Evolutionary conservation across 2,888 invertebrate genomes (phyloP).

Genomic region (Tinea semifulvella): DNA sequence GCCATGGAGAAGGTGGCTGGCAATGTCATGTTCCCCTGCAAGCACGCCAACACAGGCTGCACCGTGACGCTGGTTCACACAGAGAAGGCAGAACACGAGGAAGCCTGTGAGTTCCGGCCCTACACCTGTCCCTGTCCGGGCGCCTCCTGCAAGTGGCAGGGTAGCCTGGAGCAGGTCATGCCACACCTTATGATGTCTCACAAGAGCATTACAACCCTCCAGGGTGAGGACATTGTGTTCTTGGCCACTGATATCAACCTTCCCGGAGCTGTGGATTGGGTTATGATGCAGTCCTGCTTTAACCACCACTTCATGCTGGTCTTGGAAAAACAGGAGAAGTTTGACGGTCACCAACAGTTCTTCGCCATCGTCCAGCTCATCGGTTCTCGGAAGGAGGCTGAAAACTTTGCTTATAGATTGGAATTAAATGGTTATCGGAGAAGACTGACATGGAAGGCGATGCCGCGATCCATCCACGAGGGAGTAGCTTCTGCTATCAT

Average conservation of each 20-base stretch:
- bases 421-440: conserved; percentile 96
- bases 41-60: conserved; percentile 96
- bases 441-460: conserved; percentile 98
- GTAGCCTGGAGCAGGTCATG: conserved; percentile 98
- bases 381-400: conserved; percentile 98
- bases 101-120: conserved; percentile 97
- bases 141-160: conserved; percentile 99
- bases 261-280: conserved; percentile 99
- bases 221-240: conserved; percentile 99
- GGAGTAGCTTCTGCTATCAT: conserved; percentile 97
- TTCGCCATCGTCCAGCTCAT: conserved; percentile 99
- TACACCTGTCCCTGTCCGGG: conserved; percentile 99
- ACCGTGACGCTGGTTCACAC: conserved; percentile 90
- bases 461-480: conserved; percentile 98
- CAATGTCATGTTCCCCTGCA: conserved; percentile 98
- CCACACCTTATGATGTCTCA: conserved; percentile 96
- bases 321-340: conserved; percentile 97
- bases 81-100: conserved; percentile 99
- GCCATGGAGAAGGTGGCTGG: conserved; percentile 99
- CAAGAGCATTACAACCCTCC: conserved; percentile 97
- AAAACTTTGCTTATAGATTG: conserved; percentile 97
- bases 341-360: conserved; percentile 95
- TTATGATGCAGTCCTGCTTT: conserved; percentile 99
- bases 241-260: conserved; percentile 99
- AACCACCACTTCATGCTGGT: conserved; percentile 99